Evolutionary conservation across 2,797 vertebrate species (phyloP).

Genomic region (Pseudochromis fuscus): DNA sequence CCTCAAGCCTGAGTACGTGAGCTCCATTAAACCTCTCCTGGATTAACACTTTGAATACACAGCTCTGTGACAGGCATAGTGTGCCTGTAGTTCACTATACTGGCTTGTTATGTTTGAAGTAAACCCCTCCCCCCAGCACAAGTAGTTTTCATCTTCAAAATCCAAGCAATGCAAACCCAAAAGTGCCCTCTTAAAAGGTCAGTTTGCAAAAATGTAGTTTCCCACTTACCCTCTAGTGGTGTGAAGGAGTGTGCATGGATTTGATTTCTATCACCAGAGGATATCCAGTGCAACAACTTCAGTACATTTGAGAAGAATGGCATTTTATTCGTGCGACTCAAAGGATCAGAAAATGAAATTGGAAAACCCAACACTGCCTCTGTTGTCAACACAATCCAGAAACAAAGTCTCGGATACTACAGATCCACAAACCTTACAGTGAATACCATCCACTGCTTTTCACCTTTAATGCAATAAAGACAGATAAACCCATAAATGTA

Average conservation of each 20-base stretch:
- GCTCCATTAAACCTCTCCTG: background rate
- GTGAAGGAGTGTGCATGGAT: background rate
- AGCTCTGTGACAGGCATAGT: background rate
- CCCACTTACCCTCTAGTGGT: background rate
- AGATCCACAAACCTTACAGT: conserved; percentile 1
- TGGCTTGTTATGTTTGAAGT: background rate
- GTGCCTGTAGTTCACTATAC: background rate
- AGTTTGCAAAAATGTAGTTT: conserved; percentile 8
- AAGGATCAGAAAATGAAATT: conserved; percentile 29
- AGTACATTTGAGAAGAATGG: conserved; percentile 25
- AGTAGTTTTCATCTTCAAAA: background rate
- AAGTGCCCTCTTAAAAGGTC: background rate
- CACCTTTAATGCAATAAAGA: conserved; percentile 5
- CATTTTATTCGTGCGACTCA: conserved; percentile 39
- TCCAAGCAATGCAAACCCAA: background rate
- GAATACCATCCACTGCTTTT: background rate
- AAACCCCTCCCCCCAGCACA: background rate
- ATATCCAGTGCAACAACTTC: conserved; percentile 10
- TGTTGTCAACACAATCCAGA: conserved; percentile 27
- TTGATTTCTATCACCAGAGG: conserved; percentile 21
- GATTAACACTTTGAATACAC: background rate
- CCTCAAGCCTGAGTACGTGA: background rate
- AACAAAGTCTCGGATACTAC: conserved; percentile 8
- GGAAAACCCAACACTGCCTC: conserved; percentile 27
- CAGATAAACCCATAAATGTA: background rate